These are phyloP conservation scores for Nymphalis urticae DNA, from an alignment of 2,888 invertebrate genomes.

Conservation along the genomic window DNA sequence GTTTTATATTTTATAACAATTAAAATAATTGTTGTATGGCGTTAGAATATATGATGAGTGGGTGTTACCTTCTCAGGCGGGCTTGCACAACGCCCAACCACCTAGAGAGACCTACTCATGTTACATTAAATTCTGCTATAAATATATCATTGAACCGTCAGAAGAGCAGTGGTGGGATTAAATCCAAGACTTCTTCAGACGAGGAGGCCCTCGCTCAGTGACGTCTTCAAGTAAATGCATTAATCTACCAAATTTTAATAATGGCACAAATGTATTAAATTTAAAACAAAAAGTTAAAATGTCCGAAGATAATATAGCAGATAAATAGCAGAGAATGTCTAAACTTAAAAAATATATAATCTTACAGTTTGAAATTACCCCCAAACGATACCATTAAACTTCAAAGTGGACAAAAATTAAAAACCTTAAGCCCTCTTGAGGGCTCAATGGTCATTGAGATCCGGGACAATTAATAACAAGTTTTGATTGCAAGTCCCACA, in stretches of 20 bases:
- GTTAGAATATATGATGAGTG: no score
- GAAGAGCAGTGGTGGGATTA: not conserved
- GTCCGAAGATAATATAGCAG: not conserved
- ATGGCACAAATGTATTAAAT: not conserved
- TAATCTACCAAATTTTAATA: no score
- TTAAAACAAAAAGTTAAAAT: not conserved
- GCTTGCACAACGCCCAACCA: no score
- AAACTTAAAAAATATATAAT: slow-evolving; percentile 1
- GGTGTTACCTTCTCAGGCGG: no score
- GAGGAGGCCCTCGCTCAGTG: no score
- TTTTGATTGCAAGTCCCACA: slow-evolving; percentile 15
- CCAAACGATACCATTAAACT: slow-evolving; percentile 14
- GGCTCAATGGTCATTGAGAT: slow-evolving; percentile 8
- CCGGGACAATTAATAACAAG: slow-evolving; percentile 23
- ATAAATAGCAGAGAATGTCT: not conserved
- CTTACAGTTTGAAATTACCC: slow-evolving; percentile 4
- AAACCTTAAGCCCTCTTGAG: slow-evolving; percentile 15
- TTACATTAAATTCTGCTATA: no score
- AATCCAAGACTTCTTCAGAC: no score
- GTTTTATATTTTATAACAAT: no score
- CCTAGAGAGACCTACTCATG: no score
- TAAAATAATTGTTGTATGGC: no score
- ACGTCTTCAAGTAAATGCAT: not conserved
- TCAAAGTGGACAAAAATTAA: slow-evolving; percentile 13
- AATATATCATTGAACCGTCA: not conserved